Conservation (phyloP, 2,113 vertebrate species). For the Aythya baeri region DNA sequence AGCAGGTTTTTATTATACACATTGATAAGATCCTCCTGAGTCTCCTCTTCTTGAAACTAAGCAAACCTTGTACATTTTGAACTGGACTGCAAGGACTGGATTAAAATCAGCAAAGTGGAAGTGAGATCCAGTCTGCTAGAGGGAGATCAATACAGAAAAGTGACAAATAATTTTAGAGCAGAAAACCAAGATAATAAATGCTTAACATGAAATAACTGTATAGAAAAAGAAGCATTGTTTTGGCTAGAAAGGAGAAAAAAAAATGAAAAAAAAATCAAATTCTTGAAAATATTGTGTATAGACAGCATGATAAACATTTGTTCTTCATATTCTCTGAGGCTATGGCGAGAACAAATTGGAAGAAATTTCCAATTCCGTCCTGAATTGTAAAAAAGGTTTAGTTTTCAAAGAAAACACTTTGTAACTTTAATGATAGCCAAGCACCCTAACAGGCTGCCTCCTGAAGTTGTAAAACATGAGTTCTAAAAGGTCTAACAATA, state of each 20-base stretch:
- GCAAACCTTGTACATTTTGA: background rate
- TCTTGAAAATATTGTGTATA: background rate
- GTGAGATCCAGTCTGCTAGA: background rate
- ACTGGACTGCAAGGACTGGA: background rate
- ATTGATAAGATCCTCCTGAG: background rate
- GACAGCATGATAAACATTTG: background rate
- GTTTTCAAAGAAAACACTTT: background rate
- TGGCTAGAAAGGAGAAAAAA: background rate
- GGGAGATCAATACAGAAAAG: background rate
- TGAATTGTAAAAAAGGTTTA: background rate
- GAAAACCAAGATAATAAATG: background rate
- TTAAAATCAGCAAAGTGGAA: background rate
- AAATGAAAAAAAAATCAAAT: background rate
- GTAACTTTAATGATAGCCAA: background rate
- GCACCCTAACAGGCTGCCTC: background rate
- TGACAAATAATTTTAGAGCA: background rate
- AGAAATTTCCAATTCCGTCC: no score
- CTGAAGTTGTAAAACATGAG: background rate
- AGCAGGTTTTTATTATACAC: background rate
- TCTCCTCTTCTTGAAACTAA: background rate
- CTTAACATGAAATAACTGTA: background rate
- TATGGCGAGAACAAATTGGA: background rate
- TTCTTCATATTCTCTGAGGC: background rate
- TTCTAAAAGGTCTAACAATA: background rate
- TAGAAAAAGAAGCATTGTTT: background rate